These are phyloP conservation scores for Halictus quadricinctus DNA, from an alignment of 2,888 invertebrate species.

Conservation along the genomic window DNA sequence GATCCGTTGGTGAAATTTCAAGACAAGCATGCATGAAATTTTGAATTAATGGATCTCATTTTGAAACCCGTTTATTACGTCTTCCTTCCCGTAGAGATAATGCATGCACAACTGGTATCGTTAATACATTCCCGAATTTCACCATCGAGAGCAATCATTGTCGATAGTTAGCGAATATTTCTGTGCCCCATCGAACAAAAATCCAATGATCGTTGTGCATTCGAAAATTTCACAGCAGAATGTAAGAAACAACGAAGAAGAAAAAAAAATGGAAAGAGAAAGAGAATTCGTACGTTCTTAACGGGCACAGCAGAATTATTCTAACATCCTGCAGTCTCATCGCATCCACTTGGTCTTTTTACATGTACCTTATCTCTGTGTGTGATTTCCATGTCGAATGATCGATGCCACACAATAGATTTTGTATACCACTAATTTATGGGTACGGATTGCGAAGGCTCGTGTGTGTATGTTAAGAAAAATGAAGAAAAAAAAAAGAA, in stretches of 20 bases:
- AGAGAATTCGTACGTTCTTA: not conserved
- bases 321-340: constrained; percentile 56
- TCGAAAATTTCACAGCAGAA: not conserved
- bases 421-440: constrained; percentile 59
- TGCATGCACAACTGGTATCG: constrained; percentile 62
- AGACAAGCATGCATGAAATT: constrained; percentile 67
- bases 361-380: constrained; percentile 51
- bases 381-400: constrained; percentile 60
- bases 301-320: constrained; percentile 56
- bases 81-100: constrained; percentile 67
- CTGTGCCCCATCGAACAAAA: constrained; percentile 47
- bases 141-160: constrained; percentile 47
- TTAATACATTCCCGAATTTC: constrained; percentile 42
- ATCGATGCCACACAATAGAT: constrained; percentile 54
- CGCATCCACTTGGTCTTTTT: constrained; percentile 51
- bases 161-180: constrained; percentile 46
- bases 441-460: constrained; percentile 56
- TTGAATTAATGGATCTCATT: constrained; percentile 67
- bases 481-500: not conserved
- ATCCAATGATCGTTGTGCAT: not conserved
- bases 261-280: not conserved
- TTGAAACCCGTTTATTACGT: constrained; percentile 60
- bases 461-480: constrained; percentile 46
- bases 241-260: not conserved
- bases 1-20: constrained; percentile 62